These are phyloP conservation scores for Pogonomyrmex californicus DNA, from an alignment of 1,140 invertebrate genomes.

Conservation along the genomic window DNA sequence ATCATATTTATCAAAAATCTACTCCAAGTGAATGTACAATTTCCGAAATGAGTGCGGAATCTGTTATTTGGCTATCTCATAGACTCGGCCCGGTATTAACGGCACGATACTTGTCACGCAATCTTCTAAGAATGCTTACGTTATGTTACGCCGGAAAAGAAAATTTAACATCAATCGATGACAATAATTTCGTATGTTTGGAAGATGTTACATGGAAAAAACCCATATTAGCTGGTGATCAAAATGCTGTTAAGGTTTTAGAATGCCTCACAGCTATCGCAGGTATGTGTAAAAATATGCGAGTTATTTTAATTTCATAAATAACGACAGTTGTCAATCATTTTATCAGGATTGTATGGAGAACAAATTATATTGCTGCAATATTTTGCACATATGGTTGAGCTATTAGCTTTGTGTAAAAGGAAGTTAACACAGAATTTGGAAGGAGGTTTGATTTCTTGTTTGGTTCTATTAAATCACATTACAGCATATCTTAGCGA, in stretches of 20 bases:
- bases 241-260: conserved; percentile 93
- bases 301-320: neutral
- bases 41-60: conserved; percentile 96
- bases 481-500: conserved; percentile 95
- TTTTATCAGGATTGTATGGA: conserved; percentile 92
- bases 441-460: conserved; percentile 96
- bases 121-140: conserved; percentile 97
- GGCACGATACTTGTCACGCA: conserved; percentile 95
- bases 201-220: conserved; percentile 84
- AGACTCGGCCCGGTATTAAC: conserved; percentile 98
- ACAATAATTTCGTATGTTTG: conserved; percentile 39
- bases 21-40: conserved; percentile 89
- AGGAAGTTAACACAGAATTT: conserved; percentile 93
- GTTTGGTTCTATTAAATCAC: conserved; percentile 93
- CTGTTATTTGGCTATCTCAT: conserved; percentile 96
- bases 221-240: conserved; percentile 92
- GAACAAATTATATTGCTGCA: conserved; percentile 97
- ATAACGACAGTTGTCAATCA: conserved; percentile 30
- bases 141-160: conserved; percentile 96
- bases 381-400: conserved; percentile 97
- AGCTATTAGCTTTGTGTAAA: conserved; percentile 92
- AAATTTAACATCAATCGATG: conserved; percentile 88
- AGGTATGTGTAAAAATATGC: conserved; percentile 78
- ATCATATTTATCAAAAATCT: conserved; percentile 67
- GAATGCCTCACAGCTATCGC: conserved; percentile 95